Evolutionary conservation across 2,113 vertebrate species (phyloP), one percentile per base, ranked within the genome.

Genomic region (Rhabdomys dilectus): DNA sequence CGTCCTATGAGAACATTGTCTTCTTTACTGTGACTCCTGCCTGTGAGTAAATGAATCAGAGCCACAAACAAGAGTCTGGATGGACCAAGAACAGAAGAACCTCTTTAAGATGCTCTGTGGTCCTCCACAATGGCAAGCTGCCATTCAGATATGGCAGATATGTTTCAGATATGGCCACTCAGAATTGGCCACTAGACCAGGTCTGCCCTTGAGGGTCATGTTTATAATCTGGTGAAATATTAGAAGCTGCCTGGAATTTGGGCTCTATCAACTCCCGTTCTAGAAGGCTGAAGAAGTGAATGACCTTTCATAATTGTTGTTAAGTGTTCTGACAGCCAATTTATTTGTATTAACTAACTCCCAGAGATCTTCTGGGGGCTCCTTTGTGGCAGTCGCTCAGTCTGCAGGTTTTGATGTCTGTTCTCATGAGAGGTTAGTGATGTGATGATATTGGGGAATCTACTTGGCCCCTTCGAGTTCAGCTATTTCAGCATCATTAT

Each of bases 211-310:
- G 48, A 80, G 31, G 51, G 58, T 88, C 64, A 58, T 94, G 10
- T 85, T 81, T 42, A 51, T 26, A 42, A 93, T 9, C 84, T 64
- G 90, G 5, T 48, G 90, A 95, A 95, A 96, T 80, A 24, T 3
- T 72, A 48, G 51, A 84, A 95, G 45, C 64, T 58, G 87, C 64
- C 64, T 98, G 58, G 94, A 94, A 95, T 73, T 88, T 6, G 5
- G 19, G 84, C 85, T 81, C 78, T 87, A 82, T 72, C 56, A 82
- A n/a, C 72, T 76, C 75, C 53, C n/a, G 11, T 51, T 95, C 87
- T 68, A 68, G 60, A 48, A 73, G 78, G 68, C 7, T 45, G 36
- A 88, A 88, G 73, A 84, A 39, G 48, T n/a, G 51, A 73, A 76
- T 66, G 75, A 76, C 48, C 56, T 97, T 60, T 29, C 39, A 58